These are phyloP conservation scores for Garra rufa DNA, from an alignment of 2,113 vertebrate species.

Conservation along the genomic window DNA sequence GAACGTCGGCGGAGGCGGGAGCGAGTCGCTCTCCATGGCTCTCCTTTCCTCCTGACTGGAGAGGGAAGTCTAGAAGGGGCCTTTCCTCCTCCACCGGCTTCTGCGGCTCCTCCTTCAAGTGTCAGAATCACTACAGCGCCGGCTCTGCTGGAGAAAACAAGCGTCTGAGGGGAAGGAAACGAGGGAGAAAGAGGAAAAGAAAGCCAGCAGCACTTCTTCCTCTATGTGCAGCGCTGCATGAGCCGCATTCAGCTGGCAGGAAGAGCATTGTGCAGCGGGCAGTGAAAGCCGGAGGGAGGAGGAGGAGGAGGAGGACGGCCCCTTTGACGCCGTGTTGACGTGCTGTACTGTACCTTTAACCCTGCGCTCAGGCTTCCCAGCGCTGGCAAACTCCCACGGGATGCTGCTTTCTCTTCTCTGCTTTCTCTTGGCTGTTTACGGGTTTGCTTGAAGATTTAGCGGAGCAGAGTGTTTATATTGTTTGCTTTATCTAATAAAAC, in stretches of 20 bases:
- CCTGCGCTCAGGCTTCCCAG: constrained; percentile 18
- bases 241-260: neutral
- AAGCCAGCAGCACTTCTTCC: neutral
- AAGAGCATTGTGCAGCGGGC: constrained; percentile 14
- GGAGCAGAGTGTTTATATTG: too few species aligned
- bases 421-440: neutral
- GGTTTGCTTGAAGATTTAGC: too few species aligned
- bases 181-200: constrained; percentile 16
- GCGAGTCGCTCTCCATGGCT: constrained; percentile 80
- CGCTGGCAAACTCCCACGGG: neutral
- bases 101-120: neutral
- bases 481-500: too few species aligned
- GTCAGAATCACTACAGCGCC: constrained; percentile 73
- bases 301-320: neutral
- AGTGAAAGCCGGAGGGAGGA: neutral
- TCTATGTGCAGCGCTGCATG: neutral
- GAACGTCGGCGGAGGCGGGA: constrained; percentile 69
- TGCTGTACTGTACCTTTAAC: constrained; percentile 14
- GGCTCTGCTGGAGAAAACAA: constrained; percentile 27
- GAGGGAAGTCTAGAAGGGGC: neutral
- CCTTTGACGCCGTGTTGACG: constrained; percentile 6
- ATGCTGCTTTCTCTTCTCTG: neutral
- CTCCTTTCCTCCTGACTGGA: neutral
- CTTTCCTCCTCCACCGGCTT: neutral
- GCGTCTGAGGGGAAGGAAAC: constrained; percentile 7